Percentiles rank a stretch among this genome's conserved stretches.
Evolutionary conservation across 2,797 vertebrate species (phyloP).

Genomic region (Chloroceryle amazona): DNA sequence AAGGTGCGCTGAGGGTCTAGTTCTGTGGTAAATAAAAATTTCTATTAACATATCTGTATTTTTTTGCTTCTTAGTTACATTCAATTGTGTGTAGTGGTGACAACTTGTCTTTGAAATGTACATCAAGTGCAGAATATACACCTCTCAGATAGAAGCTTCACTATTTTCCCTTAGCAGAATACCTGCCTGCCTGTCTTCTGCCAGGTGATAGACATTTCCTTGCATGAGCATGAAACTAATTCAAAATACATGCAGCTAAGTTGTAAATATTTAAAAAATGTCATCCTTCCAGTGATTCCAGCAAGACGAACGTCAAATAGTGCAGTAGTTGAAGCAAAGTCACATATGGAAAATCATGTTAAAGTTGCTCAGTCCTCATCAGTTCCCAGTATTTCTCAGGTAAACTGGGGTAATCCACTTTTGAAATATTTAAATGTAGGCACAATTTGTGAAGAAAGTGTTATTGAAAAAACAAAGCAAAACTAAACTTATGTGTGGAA

Average conservation of each 20-base stretch:
- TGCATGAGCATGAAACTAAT: not conserved
- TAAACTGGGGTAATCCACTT: constrained; percentile 21
- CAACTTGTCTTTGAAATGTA: not conserved
- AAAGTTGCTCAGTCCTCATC: constrained; percentile 77
- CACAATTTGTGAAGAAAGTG: not conserved
- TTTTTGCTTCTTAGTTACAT: not conserved
- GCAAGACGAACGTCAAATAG: constrained; percentile 80
- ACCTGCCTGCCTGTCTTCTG: not conserved
- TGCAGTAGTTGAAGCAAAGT: constrained; percentile 67
- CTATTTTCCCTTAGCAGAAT: not conserved
- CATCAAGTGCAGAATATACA: not conserved
- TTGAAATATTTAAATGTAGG: not conserved
- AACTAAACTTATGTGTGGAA: not conserved
- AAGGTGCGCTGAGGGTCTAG: not conserved
- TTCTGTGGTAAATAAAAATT: not conserved
- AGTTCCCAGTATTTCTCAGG: constrained; percentile 74
- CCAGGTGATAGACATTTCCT: not conserved
- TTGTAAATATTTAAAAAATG: constrained; percentile 45
- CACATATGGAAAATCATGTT: constrained; percentile 57
- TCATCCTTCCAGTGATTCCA: constrained; percentile 66
- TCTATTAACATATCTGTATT: not conserved
- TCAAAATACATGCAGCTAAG: not conserved
- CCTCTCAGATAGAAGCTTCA: not conserved
- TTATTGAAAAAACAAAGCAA: not conserved
- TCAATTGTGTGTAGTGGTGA: not conserved